A percentile compares a stretch with the other conserved stretches of the same genome.
Conservation (phyloP, 1,140 invertebrate species). For the Macrocentrus cingulum region DNA sequence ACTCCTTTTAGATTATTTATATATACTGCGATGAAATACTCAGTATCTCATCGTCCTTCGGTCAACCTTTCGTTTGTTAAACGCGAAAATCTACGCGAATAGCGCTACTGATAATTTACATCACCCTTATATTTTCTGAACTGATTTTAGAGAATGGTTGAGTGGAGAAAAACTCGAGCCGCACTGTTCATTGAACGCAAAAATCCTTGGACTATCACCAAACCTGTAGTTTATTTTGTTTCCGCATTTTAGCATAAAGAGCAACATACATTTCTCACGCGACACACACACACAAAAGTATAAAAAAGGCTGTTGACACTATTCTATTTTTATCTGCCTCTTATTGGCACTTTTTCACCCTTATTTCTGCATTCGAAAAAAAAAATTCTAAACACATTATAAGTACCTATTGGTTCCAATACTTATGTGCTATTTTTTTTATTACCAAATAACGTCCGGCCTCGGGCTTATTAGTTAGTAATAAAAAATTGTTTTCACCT, state of each 20-base stretch:
- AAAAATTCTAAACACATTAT: too few relatives aligned
- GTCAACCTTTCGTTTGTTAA: conserved; percentile 28
- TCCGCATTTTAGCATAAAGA: not conserved
- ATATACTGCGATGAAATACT: not conserved
- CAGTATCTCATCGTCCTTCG: conserved; percentile 29
- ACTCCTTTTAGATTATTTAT: not conserved
- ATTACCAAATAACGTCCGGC: too few relatives aligned
- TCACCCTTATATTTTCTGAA: conserved; percentile 12
- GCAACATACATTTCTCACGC: not conserved
- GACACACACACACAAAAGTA: not conserved
- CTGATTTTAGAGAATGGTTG: not conserved
- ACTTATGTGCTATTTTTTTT: too few relatives aligned
- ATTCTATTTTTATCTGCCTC: not conserved
- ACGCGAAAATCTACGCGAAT: conserved; percentile 15
- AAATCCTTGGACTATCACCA: too few relatives aligned
- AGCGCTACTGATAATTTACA: conserved; percentile 15
- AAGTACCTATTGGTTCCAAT: too few relatives aligned
- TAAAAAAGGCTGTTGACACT: not conserved
- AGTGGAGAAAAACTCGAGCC: too few relatives aligned
- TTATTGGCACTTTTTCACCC: not conserved
- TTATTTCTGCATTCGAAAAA: too few relatives aligned
- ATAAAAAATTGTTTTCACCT: too few relatives aligned
- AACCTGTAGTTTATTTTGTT: too few relatives aligned
- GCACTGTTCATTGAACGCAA: too few relatives aligned
- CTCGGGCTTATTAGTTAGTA: too few relatives aligned